phyloP scores from a whole-genome alignment of 2,888 invertebrate species.

The Neuroscelio doddi region DNA sequence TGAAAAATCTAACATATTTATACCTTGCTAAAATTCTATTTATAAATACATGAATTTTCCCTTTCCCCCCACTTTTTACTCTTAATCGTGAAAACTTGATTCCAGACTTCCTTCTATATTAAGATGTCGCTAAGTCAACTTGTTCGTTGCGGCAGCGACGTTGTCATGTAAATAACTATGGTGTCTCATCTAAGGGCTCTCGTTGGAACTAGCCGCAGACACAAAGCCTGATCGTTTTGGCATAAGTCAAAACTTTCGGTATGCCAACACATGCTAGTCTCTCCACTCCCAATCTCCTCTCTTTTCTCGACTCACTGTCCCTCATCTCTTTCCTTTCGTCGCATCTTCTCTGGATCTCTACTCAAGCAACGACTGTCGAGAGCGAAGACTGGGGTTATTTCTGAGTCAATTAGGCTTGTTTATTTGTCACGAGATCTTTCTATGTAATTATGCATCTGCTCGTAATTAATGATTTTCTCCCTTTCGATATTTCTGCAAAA shows the following conservation, averaged over 20 bases:
- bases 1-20: too few relatives aligned
- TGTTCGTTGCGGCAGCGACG: constrained; percentile 44
- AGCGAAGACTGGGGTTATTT: constrained; percentile 64
- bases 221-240: constrained; percentile 70
- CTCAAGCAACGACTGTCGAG: constrained; percentile 40
- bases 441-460: constrained; percentile 68
- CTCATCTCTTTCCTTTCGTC: constrained; percentile 36
- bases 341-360: constrained; percentile 35
- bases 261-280: constrained; percentile 57
- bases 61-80: too few relatives aligned
- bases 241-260: constrained; percentile 69
- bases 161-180: constrained; percentile 67
- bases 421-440: constrained; percentile 66
- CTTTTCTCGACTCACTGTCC: constrained; percentile 28
- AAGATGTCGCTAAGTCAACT: constrained; percentile 53
- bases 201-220: constrained; percentile 53
- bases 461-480: constrained; percentile 67
- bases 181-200: constrained; percentile 47
- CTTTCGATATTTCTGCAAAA: too few relatives aligned
- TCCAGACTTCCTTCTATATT: constrained; percentile 66
- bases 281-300: constrained; percentile 34
- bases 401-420: constrained; percentile 71
- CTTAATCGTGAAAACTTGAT: constrained; percentile 58
- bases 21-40: too few relatives aligned
- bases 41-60: too few relatives aligned